These are phyloP conservation scores for Hypercompe scribonia DNA, from an alignment of 2,888 invertebrate species.

Conservation along the genomic window DNA sequence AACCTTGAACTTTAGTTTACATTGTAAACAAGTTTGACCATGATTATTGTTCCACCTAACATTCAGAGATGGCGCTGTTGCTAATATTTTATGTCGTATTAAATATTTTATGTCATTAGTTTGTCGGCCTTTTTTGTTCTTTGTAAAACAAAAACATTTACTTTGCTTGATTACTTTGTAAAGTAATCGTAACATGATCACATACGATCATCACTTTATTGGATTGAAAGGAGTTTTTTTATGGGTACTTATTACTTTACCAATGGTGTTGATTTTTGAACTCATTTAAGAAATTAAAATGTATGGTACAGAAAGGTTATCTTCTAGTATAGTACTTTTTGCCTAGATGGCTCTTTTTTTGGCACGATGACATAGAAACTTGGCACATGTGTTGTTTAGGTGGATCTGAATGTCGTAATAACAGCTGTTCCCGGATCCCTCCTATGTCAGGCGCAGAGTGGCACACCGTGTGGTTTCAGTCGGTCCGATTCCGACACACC, in stretches of 20 bases:
- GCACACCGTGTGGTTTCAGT: too few species aligned
- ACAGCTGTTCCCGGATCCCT: too few species aligned
- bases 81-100: not conserved
- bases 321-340: not conserved
- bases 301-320: conserved; percentile 3
- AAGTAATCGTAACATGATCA: not conserved
- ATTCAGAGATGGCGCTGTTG: conserved; percentile 67
- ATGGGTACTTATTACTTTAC: too few species aligned
- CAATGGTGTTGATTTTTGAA: not conserved
- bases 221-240: not conserved
- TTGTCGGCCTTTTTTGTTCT: not conserved
- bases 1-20: conserved; percentile 67
- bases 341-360: conserved; percentile 7
- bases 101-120: not conserved
- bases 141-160: not conserved
- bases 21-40: conserved; percentile 75
- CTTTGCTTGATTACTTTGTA: not conserved
- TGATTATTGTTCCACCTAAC: conserved; percentile 60
- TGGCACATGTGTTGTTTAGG: not conserved
- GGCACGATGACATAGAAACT: not conserved
- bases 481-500: too few species aligned
- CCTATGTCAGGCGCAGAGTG: too few species aligned
- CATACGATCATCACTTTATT: not conserved
- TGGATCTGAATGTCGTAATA: too few species aligned
- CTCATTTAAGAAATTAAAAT: not conserved